A percentile compares a stretch with the other conserved stretches of the same genome.
These are phyloP conservation scores for Pangasius krempfi DNA, from an alignment of 2,797 vertebrate species.

Conservation along the genomic window DNA sequence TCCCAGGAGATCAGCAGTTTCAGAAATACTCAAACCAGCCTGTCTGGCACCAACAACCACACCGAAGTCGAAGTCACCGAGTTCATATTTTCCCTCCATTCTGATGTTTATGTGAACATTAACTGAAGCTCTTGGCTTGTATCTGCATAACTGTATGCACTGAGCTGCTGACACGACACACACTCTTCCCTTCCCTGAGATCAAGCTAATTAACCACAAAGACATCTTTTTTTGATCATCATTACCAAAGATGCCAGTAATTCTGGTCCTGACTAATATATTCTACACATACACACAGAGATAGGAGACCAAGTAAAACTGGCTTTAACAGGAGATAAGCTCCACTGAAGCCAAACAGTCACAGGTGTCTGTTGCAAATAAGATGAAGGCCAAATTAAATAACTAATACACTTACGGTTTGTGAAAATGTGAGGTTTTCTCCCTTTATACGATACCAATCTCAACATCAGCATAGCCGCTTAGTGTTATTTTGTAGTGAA, in stretches of 20 bases:
- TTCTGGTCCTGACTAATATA: neutral
- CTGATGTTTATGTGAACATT: neutral
- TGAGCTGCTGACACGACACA: neutral
- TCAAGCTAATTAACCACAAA: neutral
- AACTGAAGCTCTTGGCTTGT: neutral
- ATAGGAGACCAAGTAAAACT: neutral
- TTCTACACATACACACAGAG: neutral
- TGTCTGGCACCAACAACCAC: neutral
- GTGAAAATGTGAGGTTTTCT: neutral
- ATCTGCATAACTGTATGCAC: neutral
- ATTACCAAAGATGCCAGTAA: neutral
- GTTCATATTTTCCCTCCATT: neutral
- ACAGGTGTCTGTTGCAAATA: neutral
- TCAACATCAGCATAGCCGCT: neutral
- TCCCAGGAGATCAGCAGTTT: neutral
- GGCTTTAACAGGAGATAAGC: conserved; percentile 66
- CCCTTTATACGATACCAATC: neutral
- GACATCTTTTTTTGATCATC: neutral
- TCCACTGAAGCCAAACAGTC: conserved; percentile 70
- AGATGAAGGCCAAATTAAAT: neutral
- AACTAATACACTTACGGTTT: neutral
- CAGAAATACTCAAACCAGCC: neutral
- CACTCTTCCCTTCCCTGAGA: neutral
- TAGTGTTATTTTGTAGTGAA: neutral
- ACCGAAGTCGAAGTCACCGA: neutral